Evolutionary conservation across 2,888 invertebrate genomes (phyloP), one percentile per base, ranked within the genome.

Genomic region (Scaptomyza parva): DNA sequence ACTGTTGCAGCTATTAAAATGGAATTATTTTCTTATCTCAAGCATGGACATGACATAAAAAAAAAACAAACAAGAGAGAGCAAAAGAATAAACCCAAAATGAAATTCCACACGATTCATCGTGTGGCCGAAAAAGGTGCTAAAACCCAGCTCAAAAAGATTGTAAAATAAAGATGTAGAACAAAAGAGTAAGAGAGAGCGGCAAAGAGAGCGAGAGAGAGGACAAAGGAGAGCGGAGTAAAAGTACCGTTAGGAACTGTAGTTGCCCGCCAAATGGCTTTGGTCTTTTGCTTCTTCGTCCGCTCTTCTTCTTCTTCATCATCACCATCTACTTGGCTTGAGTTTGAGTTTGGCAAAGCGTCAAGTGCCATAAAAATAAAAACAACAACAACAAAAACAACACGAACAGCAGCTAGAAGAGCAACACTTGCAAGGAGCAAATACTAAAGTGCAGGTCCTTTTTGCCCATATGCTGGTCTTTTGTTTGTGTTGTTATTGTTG

Each of bases 301-400:
- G 5, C 44, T 26, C 24, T 44, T 26, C 37, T 35, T 14, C 33
- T 35, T 35, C 33, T 35, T 35, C 37, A 24, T 43, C 47, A n/a
- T 35, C 37, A 24, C 24, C 47, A n/a, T 3, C n/a, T n/a, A 12
- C 60, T 58, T 26, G 50, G 65, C 66, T 50, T 55, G 33, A 28
- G 26, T 28, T 26, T 47, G 47, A 20, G 69, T 67, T 70, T 81
- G 82, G 84, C 87, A 68, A 55, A 64, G 82, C 85, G 82, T 83
- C 82, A 83, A 83, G 82, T 87, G 76, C 82, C 87, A 85, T 83
- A 87, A 87, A 82, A 87, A 84, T n/a, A n/a, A n/a, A n/a, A n/a
- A n/a, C n/a, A 76, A 55, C 71, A 81, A 82, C 14, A 48, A 9
- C 12, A 14, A 3, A 4, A 17, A 11, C 11, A 39, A 12, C 18